Base-by-base conservation (phyloP, 2,797 vertebrate species). In the Girardinus metallicus region DNA sequence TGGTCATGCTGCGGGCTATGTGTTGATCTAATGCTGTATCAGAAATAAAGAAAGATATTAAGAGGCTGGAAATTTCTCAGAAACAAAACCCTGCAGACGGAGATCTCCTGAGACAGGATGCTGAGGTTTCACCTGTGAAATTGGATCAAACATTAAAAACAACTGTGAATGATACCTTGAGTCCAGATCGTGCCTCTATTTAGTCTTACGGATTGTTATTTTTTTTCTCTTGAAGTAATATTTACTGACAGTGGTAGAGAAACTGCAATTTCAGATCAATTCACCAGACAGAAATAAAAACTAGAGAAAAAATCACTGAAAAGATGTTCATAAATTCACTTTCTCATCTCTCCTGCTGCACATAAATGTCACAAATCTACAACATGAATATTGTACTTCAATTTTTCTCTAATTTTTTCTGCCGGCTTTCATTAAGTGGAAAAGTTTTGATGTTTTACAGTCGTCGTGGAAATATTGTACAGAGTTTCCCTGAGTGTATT, bases 51-150 rank as follows among this genome's bases (percentile, higher is more conserved):
- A 43, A 57, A 55, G 26, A 39, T 57, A 12, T 43, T 70, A 23
- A 39, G 8, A 39, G 36, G 34, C 23, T 44, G 68, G 43, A 15
- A 71, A 43, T 71, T n/a, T 71, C 23, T 29, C 68, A 71, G 12
- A 74, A 74, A 73, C 12, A 71, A 70, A 55, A 79, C 51, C 57
- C 55, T 64, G 53, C 46, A 81, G 72, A 82, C 74, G 36, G 80
- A 82, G 44, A 77, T 76, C 60, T 73, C 26, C 62, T 26, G 57
- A 81, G 76, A 39, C 43, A 6, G 62, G 36, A 46, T 70, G 71
- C 71, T 60, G 66, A 78, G 75, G 49, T 29, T 60, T 83, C 41
- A 41, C 44, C 57, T 7, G 0, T 4, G 8, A 41, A 68, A 64
- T n/a, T 68, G 64, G 64, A 21, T 68, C 64, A 68, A 29, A 23